Evolutionary conservation across 2,113 vertebrate genomes (phyloP).

Genomic region (Onychorhynchus coronatus): DNA sequence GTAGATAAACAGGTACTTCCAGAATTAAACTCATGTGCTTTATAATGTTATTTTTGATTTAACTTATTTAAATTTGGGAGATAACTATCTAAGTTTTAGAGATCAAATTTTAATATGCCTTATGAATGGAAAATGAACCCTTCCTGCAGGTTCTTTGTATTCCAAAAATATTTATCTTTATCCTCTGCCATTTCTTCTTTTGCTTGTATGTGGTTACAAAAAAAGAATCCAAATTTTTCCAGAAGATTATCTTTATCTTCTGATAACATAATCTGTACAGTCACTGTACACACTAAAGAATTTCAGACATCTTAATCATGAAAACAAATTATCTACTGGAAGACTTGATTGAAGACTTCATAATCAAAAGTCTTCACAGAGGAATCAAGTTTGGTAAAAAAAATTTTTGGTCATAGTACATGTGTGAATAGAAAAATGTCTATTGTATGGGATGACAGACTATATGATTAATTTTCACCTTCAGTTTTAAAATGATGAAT

Average conservation of each 20-base stretch:
- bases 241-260: background rate
- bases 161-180: background rate
- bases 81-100: background rate
- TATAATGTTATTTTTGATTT: background rate
- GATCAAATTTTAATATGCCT: background rate
- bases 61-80: background rate
- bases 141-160: background rate
- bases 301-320: background rate
- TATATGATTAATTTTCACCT: background rate
- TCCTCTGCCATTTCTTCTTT: background rate
- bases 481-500: background rate
- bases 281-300: background rate
- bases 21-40: background rate
- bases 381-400: background rate
- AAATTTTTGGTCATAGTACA: background rate
- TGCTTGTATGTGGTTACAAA: background rate
- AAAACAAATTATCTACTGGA: background rate
- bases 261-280: background rate
- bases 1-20: background rate
- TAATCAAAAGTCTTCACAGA: background rate
- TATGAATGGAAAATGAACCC: background rate
- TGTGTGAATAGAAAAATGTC: background rate
- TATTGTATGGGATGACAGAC: background rate
- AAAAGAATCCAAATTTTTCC: background rate
- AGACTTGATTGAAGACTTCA: background rate